Base-by-base conservation (phyloP, 2,888 invertebrate species). In the Pyrgus malvae region DNA sequence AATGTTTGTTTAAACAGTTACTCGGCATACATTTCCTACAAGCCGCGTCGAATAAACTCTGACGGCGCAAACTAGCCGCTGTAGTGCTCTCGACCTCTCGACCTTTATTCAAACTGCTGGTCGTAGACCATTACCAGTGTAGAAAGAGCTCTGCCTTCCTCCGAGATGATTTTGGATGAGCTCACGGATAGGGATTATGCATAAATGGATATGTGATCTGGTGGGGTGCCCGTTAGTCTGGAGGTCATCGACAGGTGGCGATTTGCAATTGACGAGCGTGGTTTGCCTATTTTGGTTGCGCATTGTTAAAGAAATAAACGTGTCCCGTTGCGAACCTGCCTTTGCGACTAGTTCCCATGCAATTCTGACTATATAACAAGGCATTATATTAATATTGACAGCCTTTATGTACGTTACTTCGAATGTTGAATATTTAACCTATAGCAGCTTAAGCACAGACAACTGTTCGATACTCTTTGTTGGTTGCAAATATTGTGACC, bases 211-310 rank as follows among this genome's bases (percentile, higher is more conserved):
- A 46, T 44, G 49, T 62, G 63, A 57, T 61, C 59, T 66, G 60
- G 67, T 74, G 76, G 83, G 80, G 77, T 78, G 76, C 76, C 85
- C 87, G 88, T 87, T 88, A 88, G 79, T 66, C 65, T 67, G 55
- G 77, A 72, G 88, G 86, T 87, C 88, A 82, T 80, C 82, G 79
- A 74, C 88, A 88, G 85, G 88, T 89, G 88, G 75, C 77, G 81
- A 84, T 85, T 81, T 78, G 76, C 75, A 76, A 82, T 83, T 85
- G 88, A 85, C 80, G 80, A 78, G 79, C 82, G 72, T 74, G 76
- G 66, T 70, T 80, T 76, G 75, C 84, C 85, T 80, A 82, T 83
- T 87, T 86, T 80, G 85, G 84, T 69, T 67, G 64, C 61, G 78
- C 78, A 82, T 87, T 86, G 83, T 85, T 81, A 72, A 70, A 71